These are phyloP conservation scores for Syngnathus rostellatus DNA, from an alignment of 2,797 vertebrate species.

Conservation along the genomic window DNA sequence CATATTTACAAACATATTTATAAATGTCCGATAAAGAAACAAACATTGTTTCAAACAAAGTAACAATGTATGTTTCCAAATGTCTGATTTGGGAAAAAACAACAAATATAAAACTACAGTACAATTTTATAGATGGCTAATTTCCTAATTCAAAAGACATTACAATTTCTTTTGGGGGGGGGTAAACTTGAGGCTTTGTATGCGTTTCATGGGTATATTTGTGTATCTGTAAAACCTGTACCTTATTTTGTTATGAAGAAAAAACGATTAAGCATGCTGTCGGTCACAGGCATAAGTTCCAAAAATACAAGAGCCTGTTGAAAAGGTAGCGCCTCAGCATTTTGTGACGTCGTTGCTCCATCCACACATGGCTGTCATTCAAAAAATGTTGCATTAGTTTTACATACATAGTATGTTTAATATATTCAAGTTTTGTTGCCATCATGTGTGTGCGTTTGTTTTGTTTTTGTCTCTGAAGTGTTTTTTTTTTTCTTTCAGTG, in stretches of 20 bases:
- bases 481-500: conserved; percentile 43
- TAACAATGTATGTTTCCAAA: no score
- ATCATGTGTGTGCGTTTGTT: conserved; percentile 3
- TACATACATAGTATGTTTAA: not conserved
- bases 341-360: not conserved
- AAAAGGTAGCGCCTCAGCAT: not conserved
- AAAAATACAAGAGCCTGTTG: not conserved
- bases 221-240: no score
- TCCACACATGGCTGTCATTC: not conserved
- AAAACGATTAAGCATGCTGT: not conserved
- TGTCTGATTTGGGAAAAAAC: no score
- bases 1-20: no score
- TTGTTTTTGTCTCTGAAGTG: conserved; percentile 22
- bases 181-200: no score
- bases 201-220: no score
- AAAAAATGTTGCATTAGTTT: not conserved
- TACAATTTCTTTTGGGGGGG: no score
- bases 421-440: not conserved
- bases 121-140: no score
- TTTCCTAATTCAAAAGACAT: no score
- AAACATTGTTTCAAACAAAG: no score
- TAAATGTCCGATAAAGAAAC: no score
- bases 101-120: no score
- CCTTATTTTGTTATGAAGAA: not conserved
- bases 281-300: not conserved